phyloP scores from a whole-genome alignment of 1,140 invertebrate species.

The Diabrotica virgifera region DNA sequence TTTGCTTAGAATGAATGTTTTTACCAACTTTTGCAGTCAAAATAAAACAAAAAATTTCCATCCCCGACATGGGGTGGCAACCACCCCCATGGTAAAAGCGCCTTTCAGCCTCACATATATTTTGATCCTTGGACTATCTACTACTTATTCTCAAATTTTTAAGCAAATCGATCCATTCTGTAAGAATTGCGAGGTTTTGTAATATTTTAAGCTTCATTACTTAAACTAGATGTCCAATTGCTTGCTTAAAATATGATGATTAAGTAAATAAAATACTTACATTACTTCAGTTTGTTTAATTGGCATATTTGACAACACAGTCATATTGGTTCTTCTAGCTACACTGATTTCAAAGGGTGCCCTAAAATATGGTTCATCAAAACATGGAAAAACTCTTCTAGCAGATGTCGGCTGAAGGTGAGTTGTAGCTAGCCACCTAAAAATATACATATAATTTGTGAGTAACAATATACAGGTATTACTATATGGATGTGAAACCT shows the following conservation, averaged over 20 bases:
- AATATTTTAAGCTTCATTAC: no score
- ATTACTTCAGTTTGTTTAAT: constrained; percentile 40
- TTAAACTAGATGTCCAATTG: neutral
- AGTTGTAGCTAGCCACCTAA: constrained; percentile 56
- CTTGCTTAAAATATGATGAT: neutral
- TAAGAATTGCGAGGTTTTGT: no score
- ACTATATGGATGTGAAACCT: no score
- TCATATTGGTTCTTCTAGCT: constrained; percentile 60
- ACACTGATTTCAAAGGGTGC: constrained; percentile 72
- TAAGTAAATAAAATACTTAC: constrained; percentile 30
- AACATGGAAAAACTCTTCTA: constrained; percentile 83
- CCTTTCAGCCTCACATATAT: no score
- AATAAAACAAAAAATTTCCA: no score
- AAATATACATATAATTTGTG: constrained; percentile 16
- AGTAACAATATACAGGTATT: neutral
- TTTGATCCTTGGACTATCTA: no score
- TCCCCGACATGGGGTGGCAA: no score
- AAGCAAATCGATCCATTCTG: no score
- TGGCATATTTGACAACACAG: constrained; percentile 65
- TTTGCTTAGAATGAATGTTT: no score
- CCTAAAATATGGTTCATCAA: constrained; percentile 87
- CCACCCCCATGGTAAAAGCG: no score
- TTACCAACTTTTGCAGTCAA: no score
- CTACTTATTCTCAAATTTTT: no score
- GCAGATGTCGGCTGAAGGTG: constrained; percentile 85